Percentiles rank a stretch among this genome's conserved stretches.
Evolutionary conservation across 1,140 invertebrate genomes (phyloP).

Genomic region (Lucilia cuprina): DNA sequence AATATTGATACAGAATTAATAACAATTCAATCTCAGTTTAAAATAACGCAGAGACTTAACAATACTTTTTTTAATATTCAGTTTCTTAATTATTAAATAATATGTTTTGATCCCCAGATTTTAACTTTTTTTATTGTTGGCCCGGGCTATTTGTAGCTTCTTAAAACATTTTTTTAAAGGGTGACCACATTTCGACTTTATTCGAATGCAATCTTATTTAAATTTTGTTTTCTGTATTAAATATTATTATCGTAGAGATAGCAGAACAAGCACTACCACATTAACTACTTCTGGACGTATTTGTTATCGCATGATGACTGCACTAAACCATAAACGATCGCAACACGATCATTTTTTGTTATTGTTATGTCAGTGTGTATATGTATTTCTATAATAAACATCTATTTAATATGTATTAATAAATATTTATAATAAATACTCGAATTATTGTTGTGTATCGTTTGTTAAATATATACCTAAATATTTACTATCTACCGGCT

Average conservation of each 20-base stretch:
- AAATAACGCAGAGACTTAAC: too few relatives aligned
- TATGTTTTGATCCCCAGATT: too few relatives aligned
- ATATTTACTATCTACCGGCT: neutral
- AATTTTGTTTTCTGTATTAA: neutral
- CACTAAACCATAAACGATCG: constrained; percentile 28
- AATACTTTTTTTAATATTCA: too few relatives aligned
- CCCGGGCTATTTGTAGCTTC: too few relatives aligned
- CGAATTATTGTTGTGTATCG: neutral
- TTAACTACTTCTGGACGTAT: neutral
- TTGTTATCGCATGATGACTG: constrained; percentile 31
- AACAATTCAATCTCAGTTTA: too few relatives aligned
- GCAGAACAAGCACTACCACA: neutral
- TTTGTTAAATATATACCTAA: neutral
- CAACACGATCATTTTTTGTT: neutral
- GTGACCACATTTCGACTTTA: neutral
- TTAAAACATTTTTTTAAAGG: too few relatives aligned
- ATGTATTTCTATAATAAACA: neutral
- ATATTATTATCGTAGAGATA: neutral
- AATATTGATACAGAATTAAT: too few relatives aligned
- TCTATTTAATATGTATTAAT: neutral
- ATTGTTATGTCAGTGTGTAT: neutral
- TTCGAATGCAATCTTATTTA: neutral
- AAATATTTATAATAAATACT: too few relatives aligned
- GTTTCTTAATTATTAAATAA: too few relatives aligned
- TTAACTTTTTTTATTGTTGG: too few relatives aligned